Conservation (phyloP, 2,797 vertebrate genomes). For the Halcyon leucocephala region DNA sequence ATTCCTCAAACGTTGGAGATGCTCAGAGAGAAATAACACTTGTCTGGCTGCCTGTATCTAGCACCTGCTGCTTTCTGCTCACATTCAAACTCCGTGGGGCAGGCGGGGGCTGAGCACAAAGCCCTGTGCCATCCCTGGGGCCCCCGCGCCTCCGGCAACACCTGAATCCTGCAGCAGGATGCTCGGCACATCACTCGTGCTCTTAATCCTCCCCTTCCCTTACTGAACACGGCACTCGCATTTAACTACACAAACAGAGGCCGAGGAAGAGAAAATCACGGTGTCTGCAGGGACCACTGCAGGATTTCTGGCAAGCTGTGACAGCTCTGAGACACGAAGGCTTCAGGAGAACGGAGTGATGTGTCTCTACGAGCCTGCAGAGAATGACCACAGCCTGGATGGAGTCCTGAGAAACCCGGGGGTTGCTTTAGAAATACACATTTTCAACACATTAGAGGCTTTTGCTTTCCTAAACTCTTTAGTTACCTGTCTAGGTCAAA, state of each 20-base stretch:
- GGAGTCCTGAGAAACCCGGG: neutral
- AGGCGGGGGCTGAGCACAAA: neutral
- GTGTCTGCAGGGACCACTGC: neutral
- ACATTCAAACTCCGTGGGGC: neutral
- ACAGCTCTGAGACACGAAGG: fast-evolving
- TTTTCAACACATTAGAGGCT: neutral
- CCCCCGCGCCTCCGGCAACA: neutral
- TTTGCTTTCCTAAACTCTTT: neutral
- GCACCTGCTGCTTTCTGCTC: neutral
- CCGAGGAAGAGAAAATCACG: fast-evolving
- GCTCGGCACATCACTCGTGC: neutral
- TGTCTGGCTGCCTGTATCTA: neutral
- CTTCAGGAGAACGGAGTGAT: fast-evolving
- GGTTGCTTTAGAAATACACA: neutral
- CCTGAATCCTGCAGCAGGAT: neutral
- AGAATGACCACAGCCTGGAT: neutral
- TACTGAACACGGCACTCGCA: fast-evolving
- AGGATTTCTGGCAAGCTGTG: neutral
- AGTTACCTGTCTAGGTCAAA: neutral
- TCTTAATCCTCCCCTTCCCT: neutral
- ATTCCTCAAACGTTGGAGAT: fast-evolving
- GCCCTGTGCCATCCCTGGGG: neutral
- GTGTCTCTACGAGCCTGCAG: neutral
- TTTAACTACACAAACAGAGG: neutral
- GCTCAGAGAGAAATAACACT: neutral